phyloP scores from a whole-genome alignment of 2,113 vertebrate species.

The Struthidea cinerea region DNA sequence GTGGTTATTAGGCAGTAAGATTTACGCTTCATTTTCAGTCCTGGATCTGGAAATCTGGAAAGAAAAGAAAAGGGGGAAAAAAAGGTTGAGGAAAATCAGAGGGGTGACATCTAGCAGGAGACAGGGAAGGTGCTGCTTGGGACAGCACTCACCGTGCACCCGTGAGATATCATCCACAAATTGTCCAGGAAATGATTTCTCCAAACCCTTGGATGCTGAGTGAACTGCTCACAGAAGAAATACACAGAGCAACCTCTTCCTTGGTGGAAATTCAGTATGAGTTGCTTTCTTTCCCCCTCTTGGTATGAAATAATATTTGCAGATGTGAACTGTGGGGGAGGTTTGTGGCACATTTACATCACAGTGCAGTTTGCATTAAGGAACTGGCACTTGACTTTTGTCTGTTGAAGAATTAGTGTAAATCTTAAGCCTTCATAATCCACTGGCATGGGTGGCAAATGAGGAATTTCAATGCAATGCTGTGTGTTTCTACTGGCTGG shows the following conservation, averaged over 20 bases:
- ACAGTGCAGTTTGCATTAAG: slow-evolving; percentile 14
- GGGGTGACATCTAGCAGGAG: slow-evolving; percentile 6
- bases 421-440: neutral
- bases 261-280: slow-evolving; percentile 19
- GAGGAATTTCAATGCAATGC: neutral
- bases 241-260: slow-evolving; percentile 32
- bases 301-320: slow-evolving; percentile 60
- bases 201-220: neutral
- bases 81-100: neutral
- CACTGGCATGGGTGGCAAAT: neutral
- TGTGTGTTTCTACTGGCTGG: neutral
- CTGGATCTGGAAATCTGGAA: slow-evolving; percentile 64
- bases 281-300: neutral
- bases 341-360: neutral
- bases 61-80: neutral
- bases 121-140: neutral
- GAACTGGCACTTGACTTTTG: slow-evolving; percentile 36
- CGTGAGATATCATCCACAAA: accelerated
- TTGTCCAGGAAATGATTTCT: neutral
- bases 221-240: neutral
- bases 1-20: slow-evolving; percentile 82
- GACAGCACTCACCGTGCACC: neutral
- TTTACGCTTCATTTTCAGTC: slow-evolving; percentile 82
- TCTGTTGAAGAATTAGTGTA: neutral
- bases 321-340: slow-evolving; percentile 53